Evolutionary conservation across 2,888 invertebrate genomes (phyloP).

Genomic region (Mechanitis mazaeus): DNA sequence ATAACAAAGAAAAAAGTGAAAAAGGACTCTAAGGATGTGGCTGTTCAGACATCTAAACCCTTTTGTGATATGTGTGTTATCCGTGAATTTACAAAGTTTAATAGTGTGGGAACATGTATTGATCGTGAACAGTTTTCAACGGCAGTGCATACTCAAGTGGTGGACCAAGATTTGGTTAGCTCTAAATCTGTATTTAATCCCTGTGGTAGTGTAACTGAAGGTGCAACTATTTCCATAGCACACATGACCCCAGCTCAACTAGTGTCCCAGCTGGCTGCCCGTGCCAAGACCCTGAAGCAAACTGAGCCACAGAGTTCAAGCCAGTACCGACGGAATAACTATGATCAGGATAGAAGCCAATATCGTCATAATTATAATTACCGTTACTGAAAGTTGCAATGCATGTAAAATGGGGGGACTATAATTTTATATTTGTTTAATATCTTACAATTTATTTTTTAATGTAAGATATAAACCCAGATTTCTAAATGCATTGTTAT

Average conservation of each 20-base stretch:
- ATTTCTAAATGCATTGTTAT: no score
- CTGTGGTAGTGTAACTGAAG: conserved; percentile 51
- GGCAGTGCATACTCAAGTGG: conserved; percentile 63
- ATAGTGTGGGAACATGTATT: conserved; percentile 42
- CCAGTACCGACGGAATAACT: conserved; percentile 24
- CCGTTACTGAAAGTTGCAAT: conserved; percentile 40
- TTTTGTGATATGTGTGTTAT: conserved; percentile 64
- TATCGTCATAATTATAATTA: conserved; percentile 43
- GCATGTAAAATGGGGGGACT: not conserved
- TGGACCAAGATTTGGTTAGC: conserved; percentile 60
- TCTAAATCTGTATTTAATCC: conserved; percentile 64
- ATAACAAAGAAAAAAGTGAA: conserved; percentile 48
- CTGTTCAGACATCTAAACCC: conserved; percentile 57
- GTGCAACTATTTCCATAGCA: conserved; percentile 61
- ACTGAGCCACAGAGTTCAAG: conserved; percentile 37
- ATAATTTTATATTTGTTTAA: not conserved
- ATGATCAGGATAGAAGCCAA: conserved; percentile 5
- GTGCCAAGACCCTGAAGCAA: conserved; percentile 65
- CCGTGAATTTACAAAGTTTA: conserved; percentile 46
- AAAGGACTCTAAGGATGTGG: conserved; percentile 55
- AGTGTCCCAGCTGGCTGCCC: conserved; percentile 66
- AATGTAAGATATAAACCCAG: no score
- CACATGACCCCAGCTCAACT: conserved; percentile 69
- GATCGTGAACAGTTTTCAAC: conserved; percentile 50
- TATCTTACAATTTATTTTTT: not conserved